A percentile compares a stretch with the other conserved stretches of the same genome.
phyloP scores from a whole-genome alignment of 2,888 invertebrate species.

The Allolobophora icterica region DNA sequence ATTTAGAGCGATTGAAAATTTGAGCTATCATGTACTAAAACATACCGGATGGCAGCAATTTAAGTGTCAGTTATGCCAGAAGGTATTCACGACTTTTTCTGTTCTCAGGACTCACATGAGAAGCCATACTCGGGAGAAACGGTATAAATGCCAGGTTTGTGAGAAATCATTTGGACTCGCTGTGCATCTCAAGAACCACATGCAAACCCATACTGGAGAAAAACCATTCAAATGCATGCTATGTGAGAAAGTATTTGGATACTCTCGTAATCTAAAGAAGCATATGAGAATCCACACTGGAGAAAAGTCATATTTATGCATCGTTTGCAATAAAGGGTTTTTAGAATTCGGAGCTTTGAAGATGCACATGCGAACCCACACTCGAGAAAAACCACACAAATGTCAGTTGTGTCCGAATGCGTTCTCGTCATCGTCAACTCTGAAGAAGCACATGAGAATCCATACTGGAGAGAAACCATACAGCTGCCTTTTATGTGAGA shows the following conservation, averaged over 20 bases:
- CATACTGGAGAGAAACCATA: constrained; percentile 2
- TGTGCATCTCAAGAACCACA: background rate
- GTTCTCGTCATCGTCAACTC: background rate
- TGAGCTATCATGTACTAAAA: background rate
- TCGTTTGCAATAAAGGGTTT: background rate
- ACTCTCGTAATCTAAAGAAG: background rate
- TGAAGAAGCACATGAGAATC: constrained; percentile 11
- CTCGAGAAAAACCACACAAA: background rate
- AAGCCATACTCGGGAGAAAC: background rate
- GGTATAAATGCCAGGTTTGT: background rate
- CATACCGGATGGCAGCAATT: background rate
- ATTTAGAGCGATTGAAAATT: background rate
- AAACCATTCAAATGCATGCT: background rate
- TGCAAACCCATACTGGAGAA: constrained; percentile 10
- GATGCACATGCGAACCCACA: background rate
- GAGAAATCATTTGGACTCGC: background rate
- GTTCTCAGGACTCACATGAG: background rate
- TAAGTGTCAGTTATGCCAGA: background rate
- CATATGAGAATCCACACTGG: constrained; percentile 4
- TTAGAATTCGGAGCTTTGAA: background rate
- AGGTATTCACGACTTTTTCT: background rate
- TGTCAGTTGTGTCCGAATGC: background rate
- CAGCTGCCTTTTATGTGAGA: constrained; percentile 10
- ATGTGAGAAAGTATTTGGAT: background rate
- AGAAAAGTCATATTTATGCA: background rate